Base-by-base conservation (phyloP, 2,113 vertebrate species). In the Oreochromis tanganicae region DNA sequence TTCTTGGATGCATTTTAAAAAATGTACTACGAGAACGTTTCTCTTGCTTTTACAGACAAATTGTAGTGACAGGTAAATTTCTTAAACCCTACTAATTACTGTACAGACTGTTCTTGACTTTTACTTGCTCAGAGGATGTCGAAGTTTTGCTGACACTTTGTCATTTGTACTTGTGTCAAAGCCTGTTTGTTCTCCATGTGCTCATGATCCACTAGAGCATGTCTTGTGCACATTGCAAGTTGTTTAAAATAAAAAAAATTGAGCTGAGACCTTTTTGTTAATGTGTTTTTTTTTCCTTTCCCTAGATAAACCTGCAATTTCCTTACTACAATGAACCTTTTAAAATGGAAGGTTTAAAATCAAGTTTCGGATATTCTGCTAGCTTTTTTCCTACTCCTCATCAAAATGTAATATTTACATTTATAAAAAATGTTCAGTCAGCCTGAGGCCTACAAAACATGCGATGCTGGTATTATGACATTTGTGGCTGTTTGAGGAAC, bases 231-330 rank as follows among this genome's bases (percentile, higher is more conserved):
- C 66, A 71, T 17, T 83, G 57, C 73, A 88, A 82, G 27, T 68
- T 88, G 43, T 81, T 79, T 59, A 19, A 55, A 95, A 92, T 93
- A 93, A 95, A 66, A 32, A 32, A 32, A 93, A 83, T 19, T 9
- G 38, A 83, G 7, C 52, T 68, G 34, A 46, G 43, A 88, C 85
- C 24, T 2, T 32, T 38, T 36, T 29, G 11, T 50, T 14, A 21
- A 2, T 29, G 2, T 73, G 5, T 10, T 41, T 4, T 4, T 5
- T 1, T 29, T 34, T 19, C n/a, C 6, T 66, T 66, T 38, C 19
- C 19, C 61, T 4, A 78, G 71, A 4, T 32, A 48, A 78, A 50
- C 43, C 43, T 32, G 9, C 16, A 48, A 11, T 48, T 75, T 50
- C 4, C 41, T 48, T 11, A 50, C 43, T 50, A 32, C 17, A 48